A percentile compares a stretch with the other conserved stretches of the same genome.
These are phyloP conservation scores for Phymanthus crucifer DNA, from an alignment of 92 coral and sea anemone genomes.

Conservation along the genomic window DNA sequence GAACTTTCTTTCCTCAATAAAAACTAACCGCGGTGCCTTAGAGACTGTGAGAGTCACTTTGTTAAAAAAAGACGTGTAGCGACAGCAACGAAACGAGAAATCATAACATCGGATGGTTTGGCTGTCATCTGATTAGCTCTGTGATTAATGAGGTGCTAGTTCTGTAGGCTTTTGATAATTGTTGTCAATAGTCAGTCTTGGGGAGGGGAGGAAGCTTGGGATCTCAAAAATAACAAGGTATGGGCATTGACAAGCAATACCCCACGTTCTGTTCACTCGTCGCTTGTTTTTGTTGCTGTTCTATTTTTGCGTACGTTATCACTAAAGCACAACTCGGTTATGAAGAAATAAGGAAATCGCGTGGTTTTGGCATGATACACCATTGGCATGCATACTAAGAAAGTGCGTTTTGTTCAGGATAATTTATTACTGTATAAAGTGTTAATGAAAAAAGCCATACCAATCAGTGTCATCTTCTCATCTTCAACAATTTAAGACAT, in stretches of 20 bases:
- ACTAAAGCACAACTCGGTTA: background rate
- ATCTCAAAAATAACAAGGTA: background rate
- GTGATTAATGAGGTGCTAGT: conserved; percentile 45
- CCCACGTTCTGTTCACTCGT: background rate
- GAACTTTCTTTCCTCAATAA: conserved; percentile 3
- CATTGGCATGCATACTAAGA: background rate
- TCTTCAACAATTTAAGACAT: background rate
- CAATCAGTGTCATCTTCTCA: background rate
- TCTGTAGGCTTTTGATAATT: conserved; percentile 31
- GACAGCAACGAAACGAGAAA: background rate
- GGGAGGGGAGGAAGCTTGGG: conserved; percentile 3
- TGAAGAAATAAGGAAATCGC: background rate
- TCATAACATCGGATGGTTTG: conserved; percentile 17
- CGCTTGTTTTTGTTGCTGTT: background rate
- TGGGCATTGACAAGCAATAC: background rate
- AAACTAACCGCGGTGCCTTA: conserved; percentile 14
- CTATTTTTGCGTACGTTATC: background rate
- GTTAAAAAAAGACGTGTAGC: background rate
- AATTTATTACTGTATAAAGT: background rate
- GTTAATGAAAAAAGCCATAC: conserved; percentile 5
- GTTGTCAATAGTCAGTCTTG: background rate
- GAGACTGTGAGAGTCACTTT: conserved; percentile 3
- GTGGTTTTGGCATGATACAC: background rate
- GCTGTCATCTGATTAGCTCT: conserved; percentile 34
- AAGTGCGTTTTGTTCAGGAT: background rate